Conservation (phyloP, 2,888 invertebrate genomes). For the Ectemnius lituratus region DNA sequence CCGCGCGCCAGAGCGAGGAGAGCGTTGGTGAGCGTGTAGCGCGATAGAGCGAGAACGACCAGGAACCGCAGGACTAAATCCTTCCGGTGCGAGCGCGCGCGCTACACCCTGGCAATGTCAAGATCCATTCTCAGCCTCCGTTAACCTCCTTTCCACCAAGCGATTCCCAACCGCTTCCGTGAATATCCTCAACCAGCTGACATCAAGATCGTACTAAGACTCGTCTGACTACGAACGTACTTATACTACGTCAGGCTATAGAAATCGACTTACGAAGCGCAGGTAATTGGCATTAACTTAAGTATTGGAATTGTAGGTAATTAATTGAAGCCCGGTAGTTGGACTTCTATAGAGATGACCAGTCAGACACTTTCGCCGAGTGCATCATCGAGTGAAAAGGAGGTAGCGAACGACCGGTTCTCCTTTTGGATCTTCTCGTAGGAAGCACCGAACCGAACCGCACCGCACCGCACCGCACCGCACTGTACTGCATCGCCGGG, state of each 20-base stretch:
- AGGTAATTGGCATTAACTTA: too few relatives aligned
- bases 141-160: constrained; percentile 26
- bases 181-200: too few relatives aligned
- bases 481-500: not conserved
- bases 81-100: constrained; percentile 47
- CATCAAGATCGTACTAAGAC: too few relatives aligned
- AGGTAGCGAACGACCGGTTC: constrained; percentile 35
- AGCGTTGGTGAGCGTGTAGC: not conserved
- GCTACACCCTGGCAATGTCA: constrained; percentile 10
- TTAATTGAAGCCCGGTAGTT: too few relatives aligned
- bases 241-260: too few relatives aligned
- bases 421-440: constrained; percentile 34
- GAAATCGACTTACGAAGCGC: too few relatives aligned
- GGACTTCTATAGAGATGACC: too few relatives aligned
- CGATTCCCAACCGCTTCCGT: too few relatives aligned
- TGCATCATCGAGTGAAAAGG: not conserved
- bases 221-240: too few relatives aligned
- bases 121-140: constrained; percentile 15
- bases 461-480: not conserved
- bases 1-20: constrained; percentile 1
- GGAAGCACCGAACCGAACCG: constrained; percentile 1
- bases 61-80: constrained; percentile 57
- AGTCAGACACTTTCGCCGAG: constrained; percentile 2
- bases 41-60: constrained; percentile 6
- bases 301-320: too few relatives aligned